A percentile compares a stretch with the other conserved stretches of the same genome.
Evolutionary conservation across 2,113 vertebrate species (phyloP).

Genomic region (Rhegmatorhina hoffmannsi): DNA sequence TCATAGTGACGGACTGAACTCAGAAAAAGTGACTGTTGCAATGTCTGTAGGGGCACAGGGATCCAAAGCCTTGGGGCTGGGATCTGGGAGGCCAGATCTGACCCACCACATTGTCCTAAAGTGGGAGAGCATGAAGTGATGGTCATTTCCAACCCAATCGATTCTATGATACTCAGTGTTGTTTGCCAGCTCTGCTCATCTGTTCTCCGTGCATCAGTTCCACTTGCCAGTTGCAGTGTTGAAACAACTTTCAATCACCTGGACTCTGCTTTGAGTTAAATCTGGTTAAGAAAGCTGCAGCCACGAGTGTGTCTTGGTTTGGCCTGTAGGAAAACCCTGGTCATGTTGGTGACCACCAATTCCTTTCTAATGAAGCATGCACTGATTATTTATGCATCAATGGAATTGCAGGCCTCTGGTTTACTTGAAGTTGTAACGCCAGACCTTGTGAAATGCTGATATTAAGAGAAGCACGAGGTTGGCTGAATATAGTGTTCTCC

Average conservation of each 20-base stretch:
- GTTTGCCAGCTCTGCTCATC: background rate
- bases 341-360: background rate
- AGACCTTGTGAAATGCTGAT: background rate
- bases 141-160: too few relatives aligned
- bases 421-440: background rate
- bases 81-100: background rate
- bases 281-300: background rate
- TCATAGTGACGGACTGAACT: fast-evolving
- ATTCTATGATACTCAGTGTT: background rate
- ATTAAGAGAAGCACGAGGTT: background rate
- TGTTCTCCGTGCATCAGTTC: background rate
- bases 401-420: background rate
- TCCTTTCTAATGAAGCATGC: background rate
- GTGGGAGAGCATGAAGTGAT: background rate
- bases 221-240: background rate
- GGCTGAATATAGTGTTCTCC: background rate
- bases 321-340: background rate
- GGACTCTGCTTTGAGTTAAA: background rate
- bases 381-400: background rate
- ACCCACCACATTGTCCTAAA: background rate
- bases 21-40: background rate
- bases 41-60: background rate
- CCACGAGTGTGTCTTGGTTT: background rate
- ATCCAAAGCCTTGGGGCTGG: background rate
- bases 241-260: background rate